These are phyloP conservation scores for Edolisoma coerulescens DNA, from an alignment of 2,113 vertebrate genomes.

Conservation along the genomic window DNA sequence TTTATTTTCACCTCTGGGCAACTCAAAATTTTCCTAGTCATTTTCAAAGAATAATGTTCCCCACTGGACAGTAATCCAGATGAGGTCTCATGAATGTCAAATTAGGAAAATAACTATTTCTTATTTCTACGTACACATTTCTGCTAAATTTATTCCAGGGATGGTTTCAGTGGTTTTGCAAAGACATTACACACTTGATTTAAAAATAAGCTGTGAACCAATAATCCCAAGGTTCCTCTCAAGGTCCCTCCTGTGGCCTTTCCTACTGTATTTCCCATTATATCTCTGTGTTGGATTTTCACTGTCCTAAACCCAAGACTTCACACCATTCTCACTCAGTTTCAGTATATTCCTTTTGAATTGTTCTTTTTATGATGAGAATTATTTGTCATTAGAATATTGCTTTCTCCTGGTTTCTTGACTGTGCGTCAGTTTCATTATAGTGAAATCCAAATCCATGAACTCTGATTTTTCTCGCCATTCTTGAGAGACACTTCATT, in stretches of 20 bases:
- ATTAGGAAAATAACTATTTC: neutral
- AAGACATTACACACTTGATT: neutral
- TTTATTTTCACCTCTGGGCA: neutral
- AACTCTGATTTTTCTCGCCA: neutral
- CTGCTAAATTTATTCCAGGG: neutral
- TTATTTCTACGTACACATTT: neutral
- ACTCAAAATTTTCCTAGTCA: neutral
- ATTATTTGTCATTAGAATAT: neutral
- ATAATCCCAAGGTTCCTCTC: neutral
- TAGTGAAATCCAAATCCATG: neutral
- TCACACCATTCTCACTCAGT: neutral
- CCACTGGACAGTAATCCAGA: neutral
- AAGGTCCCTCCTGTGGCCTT: neutral
- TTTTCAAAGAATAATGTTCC: neutral
- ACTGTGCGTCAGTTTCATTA: neutral
- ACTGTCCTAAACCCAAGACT: neutral
- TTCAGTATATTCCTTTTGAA: neutral
- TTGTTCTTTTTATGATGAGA: neutral
- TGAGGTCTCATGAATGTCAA: neutral
- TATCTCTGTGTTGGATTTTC: neutral
- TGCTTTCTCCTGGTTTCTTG: neutral
- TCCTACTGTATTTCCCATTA: neutral
- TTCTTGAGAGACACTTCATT: neutral
- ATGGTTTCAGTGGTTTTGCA: neutral
- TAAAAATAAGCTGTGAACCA: neutral